These are phyloP conservation scores for Nanorana parkeri DNA, from an alignment of 2,113 vertebrate species.

Conservation along the genomic window DNA sequence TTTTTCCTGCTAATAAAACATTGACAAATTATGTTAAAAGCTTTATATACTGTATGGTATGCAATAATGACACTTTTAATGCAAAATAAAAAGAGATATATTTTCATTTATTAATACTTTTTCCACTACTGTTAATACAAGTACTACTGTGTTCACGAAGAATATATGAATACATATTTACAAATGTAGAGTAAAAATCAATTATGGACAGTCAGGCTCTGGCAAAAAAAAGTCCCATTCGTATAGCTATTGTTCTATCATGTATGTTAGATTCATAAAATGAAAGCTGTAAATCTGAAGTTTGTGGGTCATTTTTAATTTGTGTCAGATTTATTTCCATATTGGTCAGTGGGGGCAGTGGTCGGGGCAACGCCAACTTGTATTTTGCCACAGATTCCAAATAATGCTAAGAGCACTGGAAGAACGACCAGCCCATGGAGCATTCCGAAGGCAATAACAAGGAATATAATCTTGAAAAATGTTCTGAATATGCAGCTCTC, in stretches of 20 bases:
- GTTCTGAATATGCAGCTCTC: conserved; percentile 70
- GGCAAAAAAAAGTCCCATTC: neutral
- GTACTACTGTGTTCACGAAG: too few relatives aligned
- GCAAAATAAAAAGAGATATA: too few relatives aligned
- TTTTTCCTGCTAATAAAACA: too few relatives aligned
- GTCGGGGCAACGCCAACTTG: too few relatives aligned
- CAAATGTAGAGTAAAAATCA: neutral
- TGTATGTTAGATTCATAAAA: neutral
- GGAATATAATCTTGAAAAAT: conserved; percentile 79
- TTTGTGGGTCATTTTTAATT: neutral
- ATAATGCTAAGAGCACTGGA: conserved; percentile 75
- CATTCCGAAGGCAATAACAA: conserved; percentile 72
- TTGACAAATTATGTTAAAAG: too few relatives aligned
- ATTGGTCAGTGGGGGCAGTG: too few relatives aligned
- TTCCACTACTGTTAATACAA: too few relatives aligned
- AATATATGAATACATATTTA: neutral
- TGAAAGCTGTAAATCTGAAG: neutral
- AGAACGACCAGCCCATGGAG: conserved; percentile 75
- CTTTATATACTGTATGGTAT: too few relatives aligned
- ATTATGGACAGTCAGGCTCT: conserved; percentile 34
- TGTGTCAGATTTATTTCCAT: neutral
- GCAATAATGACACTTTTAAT: too few relatives aligned
- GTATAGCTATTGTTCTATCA: neutral
- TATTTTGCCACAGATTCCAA: conserved; percentile 40
- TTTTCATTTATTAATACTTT: too few relatives aligned